phyloP scores from a whole-genome alignment of 2,888 invertebrate genomes.

The Marronus borbonicus region DNA sequence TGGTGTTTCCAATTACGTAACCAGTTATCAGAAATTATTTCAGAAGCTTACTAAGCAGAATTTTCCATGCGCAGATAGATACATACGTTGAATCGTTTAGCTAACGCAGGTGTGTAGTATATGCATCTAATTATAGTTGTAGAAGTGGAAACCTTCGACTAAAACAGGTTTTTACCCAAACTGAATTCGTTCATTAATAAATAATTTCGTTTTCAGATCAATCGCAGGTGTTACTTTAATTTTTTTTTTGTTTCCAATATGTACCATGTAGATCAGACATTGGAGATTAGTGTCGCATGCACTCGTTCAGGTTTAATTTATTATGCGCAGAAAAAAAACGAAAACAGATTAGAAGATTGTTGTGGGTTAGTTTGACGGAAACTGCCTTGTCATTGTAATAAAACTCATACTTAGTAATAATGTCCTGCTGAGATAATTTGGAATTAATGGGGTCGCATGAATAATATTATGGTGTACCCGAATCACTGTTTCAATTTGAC shows the following conservation, averaged over 20 bases:
- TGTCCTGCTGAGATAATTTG: slow-evolving; percentile 48
- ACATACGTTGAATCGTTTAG: slow-evolving; percentile 1
- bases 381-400: slow-evolving; percentile 8
- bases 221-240: slow-evolving; percentile 21
- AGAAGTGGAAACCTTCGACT: slow-evolving; percentile 20
- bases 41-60: background rate
- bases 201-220: slow-evolving; percentile 11
- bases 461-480: slow-evolving; percentile 22
- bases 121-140: background rate
- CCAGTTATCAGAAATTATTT: no score
- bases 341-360: background rate
- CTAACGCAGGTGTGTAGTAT: slow-evolving; percentile 1
- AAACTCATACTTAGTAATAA: slow-evolving; percentile 11
- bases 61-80: background rate
- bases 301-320: slow-evolving; percentile 12
- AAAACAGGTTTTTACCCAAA: slow-evolving; percentile 35
- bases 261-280: background rate
- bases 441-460: slow-evolving; percentile 33
- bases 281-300: slow-evolving; percentile 18
- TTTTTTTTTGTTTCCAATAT: slow-evolving; percentile 10
- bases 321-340: background rate
- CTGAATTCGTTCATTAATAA: slow-evolving; percentile 19
- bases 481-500: no score
- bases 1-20: no score
- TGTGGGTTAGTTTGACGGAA: background rate